Base-by-base conservation (phyloP, 2,113 vertebrate species). In the Calyptommatus sinebrachiatus region DNA sequence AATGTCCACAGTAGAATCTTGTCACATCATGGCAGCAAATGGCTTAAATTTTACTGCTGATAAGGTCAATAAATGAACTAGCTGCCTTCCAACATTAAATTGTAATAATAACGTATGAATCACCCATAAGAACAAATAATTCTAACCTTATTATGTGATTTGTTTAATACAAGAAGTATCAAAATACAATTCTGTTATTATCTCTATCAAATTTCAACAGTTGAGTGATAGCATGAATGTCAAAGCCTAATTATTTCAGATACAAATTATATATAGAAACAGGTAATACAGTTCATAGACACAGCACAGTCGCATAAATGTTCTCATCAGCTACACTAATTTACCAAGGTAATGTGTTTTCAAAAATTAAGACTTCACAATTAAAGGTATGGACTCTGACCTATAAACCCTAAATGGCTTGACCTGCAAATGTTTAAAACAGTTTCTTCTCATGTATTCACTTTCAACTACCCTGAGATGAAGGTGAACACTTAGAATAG, bases 291-390 rank as follows among this genome's bases (percentile, higher is more conserved):
- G 9, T 20, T 45, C 6, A 20, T 21, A 53, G 48, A 53, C 28
- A 16, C 18, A 73, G 46, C 48, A 18, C 18, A 31, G 28, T 11
- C 31, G 21, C 6, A 21, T 21, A 50, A 29, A 68, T 53, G 28
- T 53, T 57, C 18, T n/a, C 48, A 78, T 69, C 60, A 76, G n/a
- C 18, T 45, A 20, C 69, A 53, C 24, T 24, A 4, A 69, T 29
- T 4, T 60, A 70, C 22, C 67, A 57, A n/a, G 26, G 8, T 21
- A 28, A 9, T 35, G 26, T n/a, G 22, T 20, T 61, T 29, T 22
- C 35, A 76, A 67, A 79, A 72, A 28, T 68, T 29, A 74, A 68
- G 48, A 28, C 31, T 78, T n/a, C 12, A 60, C 53, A 57, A 57
- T 18, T 57, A 12, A 57, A 57, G 53, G 4, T 57, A 18, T 16